phyloP scores from a whole-genome alignment of 2,113 vertebrate species.

The Ramphastos sulfuratus region DNA sequence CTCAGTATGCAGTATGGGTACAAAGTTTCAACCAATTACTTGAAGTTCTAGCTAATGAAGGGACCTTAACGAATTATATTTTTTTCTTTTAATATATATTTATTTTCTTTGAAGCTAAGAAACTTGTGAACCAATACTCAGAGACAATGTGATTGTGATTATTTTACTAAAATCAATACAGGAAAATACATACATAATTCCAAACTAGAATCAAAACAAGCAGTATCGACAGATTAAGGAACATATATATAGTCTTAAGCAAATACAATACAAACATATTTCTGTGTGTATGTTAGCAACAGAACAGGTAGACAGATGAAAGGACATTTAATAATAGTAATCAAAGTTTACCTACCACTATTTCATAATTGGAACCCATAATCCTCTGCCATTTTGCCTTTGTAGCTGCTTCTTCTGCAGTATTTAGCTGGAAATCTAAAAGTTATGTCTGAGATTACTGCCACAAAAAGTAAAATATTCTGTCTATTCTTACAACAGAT shows the following conservation, averaged over 20 bases:
- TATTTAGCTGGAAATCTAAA: constrained; percentile 58
- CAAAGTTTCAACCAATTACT: background rate
- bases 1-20: background rate
- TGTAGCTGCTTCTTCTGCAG: constrained; percentile 46
- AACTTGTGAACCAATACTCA: background rate
- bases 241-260: background rate
- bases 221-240: background rate
- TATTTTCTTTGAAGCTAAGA: background rate
- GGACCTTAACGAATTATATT: background rate
- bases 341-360: constrained; percentile 82
- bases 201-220: background rate
- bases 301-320: background rate
- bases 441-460: constrained; percentile 32
- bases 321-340: background rate
- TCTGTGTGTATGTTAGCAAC: background rate
- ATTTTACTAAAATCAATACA: background rate
- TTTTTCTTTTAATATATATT: background rate
- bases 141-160: background rate
- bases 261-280: background rate
- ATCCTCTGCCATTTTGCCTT: constrained; percentile 87
- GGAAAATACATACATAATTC: background rate
- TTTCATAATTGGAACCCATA: constrained; percentile 87
- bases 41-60: background rate
- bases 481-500: background rate
- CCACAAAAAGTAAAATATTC: background rate